Evolutionary conservation across 2,113 vertebrate genomes (phyloP), one percentile per base, ranked within the genome.

Genomic region (Myotis yumanensis): DNA sequence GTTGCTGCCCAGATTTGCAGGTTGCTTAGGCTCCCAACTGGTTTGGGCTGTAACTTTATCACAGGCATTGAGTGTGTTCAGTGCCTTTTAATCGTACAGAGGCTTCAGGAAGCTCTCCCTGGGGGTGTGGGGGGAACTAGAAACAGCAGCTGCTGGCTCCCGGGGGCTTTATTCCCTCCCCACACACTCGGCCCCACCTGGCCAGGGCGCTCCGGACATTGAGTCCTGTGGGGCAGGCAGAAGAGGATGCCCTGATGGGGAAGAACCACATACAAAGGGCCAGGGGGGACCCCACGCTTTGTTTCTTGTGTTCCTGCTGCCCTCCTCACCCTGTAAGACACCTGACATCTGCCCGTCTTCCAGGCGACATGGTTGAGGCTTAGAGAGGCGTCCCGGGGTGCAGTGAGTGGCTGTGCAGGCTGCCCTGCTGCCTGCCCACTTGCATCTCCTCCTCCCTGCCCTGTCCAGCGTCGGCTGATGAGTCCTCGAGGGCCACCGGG

Each of bases 11-110:
- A 9, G 84, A 87, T 93, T 72, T 79, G 82, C 90, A 85, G 54
- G 77, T 72, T n/a, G 73, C 73, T 4, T 16, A 5, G 82, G 35
- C 62, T 73, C 77, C 79, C 59, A 6, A 0, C 83, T 9, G 16
- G 22, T 89, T 46, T 11, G 48, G 72, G 90, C 92, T 82, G 90
- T 96, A 85, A 97, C 92, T 89, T 91, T 37, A 96, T 92, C 94
- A 2, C 15, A 59, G 94, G 54, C 77, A 18, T 66, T 43, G 87
- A 91, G 54, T 30, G 76, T 37, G 77, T 43, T 76, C 52, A 0
- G 35, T 32, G 22, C 87, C 85, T 93, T 95, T 79, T 71, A 73
- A 90, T 93, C 85, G 92, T 91, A 4, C 62, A n/a, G 68, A 64
- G 51, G 90, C 90, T 93, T 85, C 40, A 11, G 87, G 59, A 85